A percentile compares a stretch with the other conserved stretches of the same genome.
Conservation (phyloP, 2,888 invertebrate genomes). For the Euzophera pinguis region DNA sequence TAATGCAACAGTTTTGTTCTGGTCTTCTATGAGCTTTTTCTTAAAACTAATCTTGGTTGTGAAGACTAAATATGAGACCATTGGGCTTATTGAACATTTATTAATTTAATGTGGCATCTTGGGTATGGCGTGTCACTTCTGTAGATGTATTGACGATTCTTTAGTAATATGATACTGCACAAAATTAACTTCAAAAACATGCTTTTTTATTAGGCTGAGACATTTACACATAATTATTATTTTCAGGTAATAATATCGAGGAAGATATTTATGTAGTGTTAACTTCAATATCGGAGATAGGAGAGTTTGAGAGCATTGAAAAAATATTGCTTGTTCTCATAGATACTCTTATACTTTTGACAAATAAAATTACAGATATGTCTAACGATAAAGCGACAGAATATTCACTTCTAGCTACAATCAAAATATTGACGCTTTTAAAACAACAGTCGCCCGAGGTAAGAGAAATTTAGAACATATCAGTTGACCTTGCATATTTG, state of each 20-base stretch:
- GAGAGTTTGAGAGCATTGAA: slow-evolving; percentile 30
- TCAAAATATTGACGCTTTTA: slow-evolving; percentile 26
- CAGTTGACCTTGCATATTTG: background rate
- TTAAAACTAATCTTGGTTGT: slow-evolving; percentile 25
- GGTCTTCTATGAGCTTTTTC: slow-evolving; percentile 25
- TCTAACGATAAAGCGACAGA: slow-evolving; percentile 27
- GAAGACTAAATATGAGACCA: slow-evolving; percentile 28
- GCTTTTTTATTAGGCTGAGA: background rate
- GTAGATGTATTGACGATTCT: slow-evolving; percentile 56
- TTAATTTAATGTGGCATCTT: slow-evolving; percentile 48
- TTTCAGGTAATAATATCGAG: slow-evolving; percentile 28
- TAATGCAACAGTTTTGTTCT: slow-evolving; percentile 40
- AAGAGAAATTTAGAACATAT: slow-evolving; percentile 17
- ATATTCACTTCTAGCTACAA: slow-evolving; percentile 6
- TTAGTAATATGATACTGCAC: slow-evolving; percentile 68
- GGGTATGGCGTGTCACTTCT: slow-evolving; percentile 47
- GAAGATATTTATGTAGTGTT: slow-evolving; percentile 32
- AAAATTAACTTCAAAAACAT: background rate
- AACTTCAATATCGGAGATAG: slow-evolving; percentile 26
- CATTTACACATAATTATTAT: slow-evolving; percentile 1
- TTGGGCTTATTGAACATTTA: slow-evolving; percentile 30
- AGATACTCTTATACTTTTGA: slow-evolving; percentile 33
- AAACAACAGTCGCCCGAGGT: slow-evolving; percentile 21
- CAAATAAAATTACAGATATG: slow-evolving; percentile 25
- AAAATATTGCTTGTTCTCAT: slow-evolving; percentile 33